Percentiles rank a stretch among this genome's conserved stretches.
These are phyloP conservation scores for Pan troglodytes DNA, from an alignment of 2,113 vertebrate species.

Conservation along the genomic window DNA sequence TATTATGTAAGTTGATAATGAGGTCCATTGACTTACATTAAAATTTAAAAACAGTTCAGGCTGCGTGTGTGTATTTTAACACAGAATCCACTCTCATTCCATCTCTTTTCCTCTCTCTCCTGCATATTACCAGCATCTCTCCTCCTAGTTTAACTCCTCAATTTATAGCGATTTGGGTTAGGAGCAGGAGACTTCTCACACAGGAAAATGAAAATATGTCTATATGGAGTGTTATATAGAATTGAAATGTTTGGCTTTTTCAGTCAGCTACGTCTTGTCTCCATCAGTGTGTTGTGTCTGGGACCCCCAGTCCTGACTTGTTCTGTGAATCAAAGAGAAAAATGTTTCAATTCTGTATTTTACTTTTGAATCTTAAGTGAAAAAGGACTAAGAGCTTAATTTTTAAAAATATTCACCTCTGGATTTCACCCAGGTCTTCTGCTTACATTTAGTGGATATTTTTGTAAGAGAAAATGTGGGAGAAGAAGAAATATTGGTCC, in stretches of 20 bases:
- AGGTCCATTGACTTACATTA: not conserved
- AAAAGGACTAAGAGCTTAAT: not conserved
- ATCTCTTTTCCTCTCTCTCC: not conserved
- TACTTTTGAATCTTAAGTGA: not conserved
- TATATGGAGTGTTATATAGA: not conserved
- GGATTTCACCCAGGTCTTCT: not conserved
- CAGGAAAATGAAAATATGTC: not conserved
- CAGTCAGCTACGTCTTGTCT: not conserved
- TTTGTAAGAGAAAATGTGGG: not conserved
- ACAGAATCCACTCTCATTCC: not conserved
- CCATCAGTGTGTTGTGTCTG: not conserved
- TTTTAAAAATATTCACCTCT: not conserved
- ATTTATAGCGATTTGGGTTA: not conserved
- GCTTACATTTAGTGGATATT: not conserved
- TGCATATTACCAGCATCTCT: not conserved
- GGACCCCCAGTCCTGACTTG: not conserved
- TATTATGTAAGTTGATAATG: not conserved
- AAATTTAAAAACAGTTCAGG: not conserved
- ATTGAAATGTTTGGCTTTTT: not conserved
- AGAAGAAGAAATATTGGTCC: not conserved
- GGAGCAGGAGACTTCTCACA: not conserved
- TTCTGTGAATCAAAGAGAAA: not conserved
- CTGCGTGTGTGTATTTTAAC: not conserved
- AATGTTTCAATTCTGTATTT: not conserved
- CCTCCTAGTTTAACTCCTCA: not conserved